These are phyloP conservation scores for Dimorphilus gyrociliatus DNA, from an alignment of 2,888 invertebrate genomes.

Conservation along the genomic window DNA sequence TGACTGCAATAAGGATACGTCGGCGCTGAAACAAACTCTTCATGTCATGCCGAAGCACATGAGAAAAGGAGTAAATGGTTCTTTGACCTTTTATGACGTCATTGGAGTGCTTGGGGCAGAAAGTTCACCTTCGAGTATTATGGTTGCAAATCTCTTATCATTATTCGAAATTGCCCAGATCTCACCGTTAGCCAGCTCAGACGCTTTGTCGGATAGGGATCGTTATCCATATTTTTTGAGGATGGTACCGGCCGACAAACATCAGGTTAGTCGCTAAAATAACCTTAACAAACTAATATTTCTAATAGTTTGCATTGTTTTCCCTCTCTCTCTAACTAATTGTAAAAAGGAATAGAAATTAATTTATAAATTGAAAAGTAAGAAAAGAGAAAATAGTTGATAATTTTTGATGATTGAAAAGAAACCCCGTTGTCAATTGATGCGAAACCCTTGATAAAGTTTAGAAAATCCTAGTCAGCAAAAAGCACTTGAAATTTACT, in stretches of 20 bases:
- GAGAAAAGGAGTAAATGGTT: constrained; percentile 1
- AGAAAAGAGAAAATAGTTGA: too few species aligned
- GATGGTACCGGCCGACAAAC: constrained; percentile 22
- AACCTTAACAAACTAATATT: too few species aligned
- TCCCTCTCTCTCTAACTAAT: too few species aligned
- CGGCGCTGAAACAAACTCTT: constrained; percentile 16
- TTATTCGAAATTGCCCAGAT: constrained; percentile 20
- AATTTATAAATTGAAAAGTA: too few species aligned
- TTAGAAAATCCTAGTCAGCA: too few species aligned
- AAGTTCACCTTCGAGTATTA: constrained; percentile 18
- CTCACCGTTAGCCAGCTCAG: constrained; percentile 20
- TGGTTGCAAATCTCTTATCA: constrained; percentile 19
- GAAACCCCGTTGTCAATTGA: too few species aligned
- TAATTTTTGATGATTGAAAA: too few species aligned
- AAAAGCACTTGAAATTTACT: too few species aligned
- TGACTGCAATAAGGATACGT: constrained; percentile 18
- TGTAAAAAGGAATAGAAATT: too few species aligned
- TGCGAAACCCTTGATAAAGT: too few species aligned
- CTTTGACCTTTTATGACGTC: constrained; percentile 14
- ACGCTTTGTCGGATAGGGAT: constrained; percentile 20
- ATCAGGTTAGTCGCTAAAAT: constrained; percentile 11
- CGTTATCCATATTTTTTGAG: constrained; percentile 23
- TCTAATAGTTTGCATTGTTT: too few species aligned
- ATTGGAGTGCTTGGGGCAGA: constrained; percentile 22
- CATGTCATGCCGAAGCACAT: constrained; percentile 13